A percentile compares a stretch with the other conserved stretches of the same genome.
phyloP scores from a whole-genome alignment of 2,888 invertebrate species.

The Portevinia maculata region DNA sequence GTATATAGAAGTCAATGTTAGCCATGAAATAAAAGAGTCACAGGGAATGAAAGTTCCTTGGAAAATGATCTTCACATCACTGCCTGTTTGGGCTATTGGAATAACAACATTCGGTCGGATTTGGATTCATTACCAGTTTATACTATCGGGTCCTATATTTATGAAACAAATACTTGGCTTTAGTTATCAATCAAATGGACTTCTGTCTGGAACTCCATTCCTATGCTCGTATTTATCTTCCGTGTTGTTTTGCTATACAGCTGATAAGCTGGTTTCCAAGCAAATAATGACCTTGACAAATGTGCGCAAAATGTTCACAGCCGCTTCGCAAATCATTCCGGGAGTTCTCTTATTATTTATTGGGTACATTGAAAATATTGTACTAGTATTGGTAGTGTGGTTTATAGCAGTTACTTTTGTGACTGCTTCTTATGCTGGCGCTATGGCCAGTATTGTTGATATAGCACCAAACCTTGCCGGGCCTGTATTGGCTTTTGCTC shows the following conservation, averaged over 20 bases:
- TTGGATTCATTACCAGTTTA: conserved; percentile 89
- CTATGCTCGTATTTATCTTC: conserved; percentile 88
- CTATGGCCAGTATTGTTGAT: conserved; percentile 90
- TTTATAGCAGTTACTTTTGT: conserved; percentile 88
- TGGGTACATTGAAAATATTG: conserved; percentile 86
- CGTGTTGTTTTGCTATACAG: conserved; percentile 87
- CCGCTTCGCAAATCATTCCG: conserved; percentile 87
- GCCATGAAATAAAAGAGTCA: conserved; percentile 83
- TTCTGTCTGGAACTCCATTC: conserved; percentile 87
- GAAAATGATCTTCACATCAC: conserved; percentile 86
- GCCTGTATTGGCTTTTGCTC: conserved; percentile 88
- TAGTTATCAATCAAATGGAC: conserved; percentile 88
- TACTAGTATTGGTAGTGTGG: conserved; percentile 86
- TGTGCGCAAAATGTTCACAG: conserved; percentile 88
- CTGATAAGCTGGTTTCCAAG: conserved; percentile 86
- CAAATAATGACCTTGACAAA: conserved; percentile 86
- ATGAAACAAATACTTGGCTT: conserved; percentile 88
- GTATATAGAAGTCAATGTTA: conserved; percentile 87
- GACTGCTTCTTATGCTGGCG: conserved; percentile 89
- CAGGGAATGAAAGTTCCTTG: conserved; percentile 85
- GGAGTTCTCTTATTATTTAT: conserved; percentile 86
- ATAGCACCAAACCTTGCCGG: conserved; percentile 91
- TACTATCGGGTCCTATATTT: conserved; percentile 88
- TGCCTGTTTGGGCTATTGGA: conserved; percentile 88
- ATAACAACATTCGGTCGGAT: conserved; percentile 90